Evolutionary conservation across 2,113 vertebrate species (phyloP).

Genomic region (Amazona vittata): DNA sequence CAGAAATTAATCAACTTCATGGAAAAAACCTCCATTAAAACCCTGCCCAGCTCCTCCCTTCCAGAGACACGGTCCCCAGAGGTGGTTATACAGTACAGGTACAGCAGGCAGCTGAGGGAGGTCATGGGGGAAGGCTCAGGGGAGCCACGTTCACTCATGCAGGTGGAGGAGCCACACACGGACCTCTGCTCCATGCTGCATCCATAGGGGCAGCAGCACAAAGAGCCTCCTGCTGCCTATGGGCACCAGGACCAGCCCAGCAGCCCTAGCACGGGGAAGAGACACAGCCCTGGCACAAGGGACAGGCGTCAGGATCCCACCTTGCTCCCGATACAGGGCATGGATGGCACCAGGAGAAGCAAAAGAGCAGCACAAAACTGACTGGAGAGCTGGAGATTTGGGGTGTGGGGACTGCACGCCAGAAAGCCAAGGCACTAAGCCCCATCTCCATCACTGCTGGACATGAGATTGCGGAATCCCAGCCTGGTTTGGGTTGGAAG

Average conservation of each 20-base stretch:
- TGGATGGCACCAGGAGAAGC: fast-evolving
- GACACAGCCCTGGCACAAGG: fast-evolving
- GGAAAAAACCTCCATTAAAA: neutral
- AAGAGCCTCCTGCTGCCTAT: neutral
- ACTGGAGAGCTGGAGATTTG: neutral
- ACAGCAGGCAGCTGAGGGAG: neutral
- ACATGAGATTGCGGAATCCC: neutral
- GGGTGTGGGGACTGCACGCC: neutral
- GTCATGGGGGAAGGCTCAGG: neutral
- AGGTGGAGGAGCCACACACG: fast-evolving
- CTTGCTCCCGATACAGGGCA: fast-evolving
- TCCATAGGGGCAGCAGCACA: fast-evolving
- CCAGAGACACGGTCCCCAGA: neutral
- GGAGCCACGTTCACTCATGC: fast-evolving
- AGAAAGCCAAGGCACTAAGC: fast-evolving
- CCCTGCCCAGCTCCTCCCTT: neutral
- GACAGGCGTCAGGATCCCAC: neutral
- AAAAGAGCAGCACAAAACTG: no score
- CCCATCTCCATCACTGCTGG: neutral
- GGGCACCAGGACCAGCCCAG: neutral
- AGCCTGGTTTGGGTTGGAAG: neutral
- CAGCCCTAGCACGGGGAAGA: fast-evolving
- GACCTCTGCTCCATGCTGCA: fast-evolving
- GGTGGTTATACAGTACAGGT: fast-evolving
- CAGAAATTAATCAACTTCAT: neutral